Evolutionary conservation across 2,113 vertebrate genomes (phyloP).

Genomic region (Mormoops blainvillei): DNA sequence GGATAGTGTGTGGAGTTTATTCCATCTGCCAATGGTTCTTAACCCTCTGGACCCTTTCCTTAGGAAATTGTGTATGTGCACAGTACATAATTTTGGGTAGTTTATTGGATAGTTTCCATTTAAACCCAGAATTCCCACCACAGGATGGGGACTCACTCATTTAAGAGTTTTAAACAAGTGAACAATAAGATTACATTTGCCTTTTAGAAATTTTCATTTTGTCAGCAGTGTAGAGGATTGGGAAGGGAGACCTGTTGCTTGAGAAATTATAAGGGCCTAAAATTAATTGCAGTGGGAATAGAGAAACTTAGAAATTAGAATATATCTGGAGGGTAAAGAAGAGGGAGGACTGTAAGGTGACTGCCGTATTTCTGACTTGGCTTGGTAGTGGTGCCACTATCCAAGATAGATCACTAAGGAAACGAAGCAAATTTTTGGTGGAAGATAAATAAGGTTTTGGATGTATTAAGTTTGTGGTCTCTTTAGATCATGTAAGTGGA

Average conservation of each 20-base stretch:
- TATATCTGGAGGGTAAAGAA: background rate
- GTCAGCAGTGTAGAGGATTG: background rate
- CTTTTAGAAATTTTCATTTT: constrained; percentile 39
- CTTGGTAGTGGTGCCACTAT: background rate
- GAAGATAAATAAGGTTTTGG: background rate
- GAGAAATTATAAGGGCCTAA: background rate
- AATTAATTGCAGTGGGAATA: background rate
- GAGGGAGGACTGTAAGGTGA: background rate
- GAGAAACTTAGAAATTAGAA: background rate
- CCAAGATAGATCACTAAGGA: background rate
- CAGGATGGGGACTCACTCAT: background rate
- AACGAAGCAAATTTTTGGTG: background rate
- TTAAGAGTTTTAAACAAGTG: background rate
- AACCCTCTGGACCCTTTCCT: background rate
- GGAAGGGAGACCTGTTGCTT: background rate
- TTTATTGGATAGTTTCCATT: background rate
- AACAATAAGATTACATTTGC: constrained; percentile 5
- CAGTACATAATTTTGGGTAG: background rate
- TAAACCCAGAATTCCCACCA: background rate
- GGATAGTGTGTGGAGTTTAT: background rate
- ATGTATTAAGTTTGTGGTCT: background rate
- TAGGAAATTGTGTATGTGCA: background rate
- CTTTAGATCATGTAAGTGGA: background rate
- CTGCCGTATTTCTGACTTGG: background rate
- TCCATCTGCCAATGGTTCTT: background rate